phyloP scores from a whole-genome alignment of 2,113 vertebrate species.

The Corynorhinus townsendii region DNA sequence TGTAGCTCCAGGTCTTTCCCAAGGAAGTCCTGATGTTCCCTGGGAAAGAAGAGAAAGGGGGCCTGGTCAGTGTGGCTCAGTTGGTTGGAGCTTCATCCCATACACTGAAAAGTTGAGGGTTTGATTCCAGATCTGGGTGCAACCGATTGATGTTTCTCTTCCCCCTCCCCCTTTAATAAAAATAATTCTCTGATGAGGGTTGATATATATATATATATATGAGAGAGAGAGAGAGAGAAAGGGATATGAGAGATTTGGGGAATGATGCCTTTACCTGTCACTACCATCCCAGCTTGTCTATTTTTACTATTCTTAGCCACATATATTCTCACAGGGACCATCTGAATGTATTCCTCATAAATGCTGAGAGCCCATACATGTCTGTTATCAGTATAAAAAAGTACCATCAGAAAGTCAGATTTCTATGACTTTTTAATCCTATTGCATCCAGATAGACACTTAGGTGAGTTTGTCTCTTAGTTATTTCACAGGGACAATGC shows the following conservation, averaged over 20 bases:
- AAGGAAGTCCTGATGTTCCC: not conserved
- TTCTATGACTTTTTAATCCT: not conserved
- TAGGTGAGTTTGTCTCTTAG: not conserved
- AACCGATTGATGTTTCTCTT: too few species aligned
- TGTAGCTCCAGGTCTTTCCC: not conserved
- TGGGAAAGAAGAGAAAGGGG: not conserved
- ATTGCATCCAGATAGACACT: not conserved
- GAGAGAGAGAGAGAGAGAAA: not conserved
- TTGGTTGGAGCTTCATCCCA: too few species aligned
- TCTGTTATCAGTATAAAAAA: not conserved
- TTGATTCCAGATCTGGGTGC: too few species aligned
- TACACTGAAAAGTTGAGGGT: too few species aligned
- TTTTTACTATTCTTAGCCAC: not conserved
- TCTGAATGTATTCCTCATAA: not conserved
- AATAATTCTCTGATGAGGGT: too few species aligned
- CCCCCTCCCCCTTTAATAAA: too few species aligned
- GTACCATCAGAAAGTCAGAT: not conserved
- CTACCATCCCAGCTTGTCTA: not conserved
- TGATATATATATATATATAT: too few species aligned
- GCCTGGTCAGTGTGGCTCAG: too few species aligned
- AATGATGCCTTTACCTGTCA: not conserved
- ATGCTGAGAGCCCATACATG: not conserved
- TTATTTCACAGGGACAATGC: not conserved
- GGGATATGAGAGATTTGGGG: accelerated
- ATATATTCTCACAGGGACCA: not conserved